These are phyloP conservation scores for Penaeus chinensis DNA, from an alignment of 1,140 invertebrate species.

Conservation along the genomic window DNA sequence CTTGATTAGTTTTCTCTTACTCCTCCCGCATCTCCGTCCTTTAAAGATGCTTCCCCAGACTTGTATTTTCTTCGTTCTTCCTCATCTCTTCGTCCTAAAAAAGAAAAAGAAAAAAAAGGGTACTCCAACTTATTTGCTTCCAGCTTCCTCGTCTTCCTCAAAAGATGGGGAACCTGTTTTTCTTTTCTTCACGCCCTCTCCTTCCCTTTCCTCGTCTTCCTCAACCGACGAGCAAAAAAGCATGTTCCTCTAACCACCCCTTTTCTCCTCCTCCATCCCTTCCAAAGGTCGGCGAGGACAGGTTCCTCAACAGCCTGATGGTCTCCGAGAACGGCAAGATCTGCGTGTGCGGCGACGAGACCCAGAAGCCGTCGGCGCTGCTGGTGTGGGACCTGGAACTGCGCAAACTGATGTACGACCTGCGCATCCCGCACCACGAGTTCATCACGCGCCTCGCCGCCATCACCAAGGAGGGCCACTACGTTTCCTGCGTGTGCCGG, in stretches of 20 bases:
- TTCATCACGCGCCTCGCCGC: conserved; percentile 85
- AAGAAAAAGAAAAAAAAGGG: no score
- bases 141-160: no score
- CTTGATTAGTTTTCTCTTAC: no score
- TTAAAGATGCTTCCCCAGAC: no score
- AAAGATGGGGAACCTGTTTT: no score
- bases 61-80: no score
- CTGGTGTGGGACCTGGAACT: conserved; percentile 88
- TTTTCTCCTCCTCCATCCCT: neutral
- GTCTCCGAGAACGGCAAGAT: conserved; percentile 88
- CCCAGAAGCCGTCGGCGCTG: conserved; percentile 89
- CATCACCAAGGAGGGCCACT: conserved; percentile 86
- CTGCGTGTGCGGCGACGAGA: conserved; percentile 90
- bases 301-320: conserved; percentile 87
- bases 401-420: conserved; percentile 85
- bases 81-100: no score
- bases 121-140: no score
- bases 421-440: conserved; percentile 88
- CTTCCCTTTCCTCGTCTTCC: neutral
- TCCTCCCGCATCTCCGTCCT: no score
- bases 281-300: conserved; percentile 79
- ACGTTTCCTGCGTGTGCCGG: conserved; percentile 74
- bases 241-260: no score
- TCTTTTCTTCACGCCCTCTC: no score
- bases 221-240: neutral